Evolutionary conservation across 2,888 invertebrate species (phyloP).

Genomic region (Thymelicus acteon): DNA sequence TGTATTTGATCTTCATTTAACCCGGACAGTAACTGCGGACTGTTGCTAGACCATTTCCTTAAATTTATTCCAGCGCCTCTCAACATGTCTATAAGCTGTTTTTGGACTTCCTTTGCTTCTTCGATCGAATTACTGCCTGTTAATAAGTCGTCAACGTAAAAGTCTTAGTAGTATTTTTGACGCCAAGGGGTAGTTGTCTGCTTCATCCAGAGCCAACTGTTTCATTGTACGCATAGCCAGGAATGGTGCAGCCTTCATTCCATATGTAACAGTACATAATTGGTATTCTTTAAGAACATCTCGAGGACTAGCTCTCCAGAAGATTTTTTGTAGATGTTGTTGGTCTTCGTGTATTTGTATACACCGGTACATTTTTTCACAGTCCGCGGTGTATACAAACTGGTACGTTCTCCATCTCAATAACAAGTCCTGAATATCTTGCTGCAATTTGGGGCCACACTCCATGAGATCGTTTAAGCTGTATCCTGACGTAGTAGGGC

Average conservation of each 20-base stretch:
- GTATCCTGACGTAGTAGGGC: neutral
- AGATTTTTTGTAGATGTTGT: neutral
- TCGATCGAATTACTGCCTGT: neutral
- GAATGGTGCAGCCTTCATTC: neutral
- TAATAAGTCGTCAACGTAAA: neutral
- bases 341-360: neutral
- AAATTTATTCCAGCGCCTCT: neutral
- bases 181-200: neutral
- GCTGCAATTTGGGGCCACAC: neutral
- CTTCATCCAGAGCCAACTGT: neutral
- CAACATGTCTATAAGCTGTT: neutral
- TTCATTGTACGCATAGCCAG: neutral
- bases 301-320: neutral
- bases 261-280: too few relatives aligned
- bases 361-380: neutral
- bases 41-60: neutral
- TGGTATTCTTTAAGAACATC: neutral
- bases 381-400: neutral
- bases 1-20: neutral
- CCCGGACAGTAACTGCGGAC: neutral
- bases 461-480: neutral
- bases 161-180: neutral
- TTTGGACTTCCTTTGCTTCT: neutral
- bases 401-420: neutral
- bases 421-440: neutral